These are phyloP conservation scores for Camelus bactrianus DNA, from an alignment of 2,113 vertebrate genomes.

Conservation along the genomic window DNA sequence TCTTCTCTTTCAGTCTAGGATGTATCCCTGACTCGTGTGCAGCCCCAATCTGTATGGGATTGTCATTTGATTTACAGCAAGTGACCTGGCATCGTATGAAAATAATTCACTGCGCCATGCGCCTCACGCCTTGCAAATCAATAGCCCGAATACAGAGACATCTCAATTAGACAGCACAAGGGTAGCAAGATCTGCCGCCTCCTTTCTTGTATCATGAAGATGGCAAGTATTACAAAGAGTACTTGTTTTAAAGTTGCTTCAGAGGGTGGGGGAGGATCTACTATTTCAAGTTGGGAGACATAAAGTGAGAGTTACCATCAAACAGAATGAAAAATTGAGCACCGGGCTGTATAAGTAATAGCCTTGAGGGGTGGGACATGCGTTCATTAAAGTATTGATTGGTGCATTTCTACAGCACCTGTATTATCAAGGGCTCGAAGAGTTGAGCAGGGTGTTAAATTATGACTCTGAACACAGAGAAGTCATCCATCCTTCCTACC, in stretches of 20 bases:
- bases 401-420: slow-evolving; percentile 18
- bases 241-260: not conserved
- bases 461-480: not conserved
- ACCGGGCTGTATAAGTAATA: not conserved
- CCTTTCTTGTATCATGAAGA: slow-evolving; percentile 36
- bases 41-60: slow-evolving; percentile 46
- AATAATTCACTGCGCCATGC: slow-evolving; percentile 65
- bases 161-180: slow-evolving; percentile 51
- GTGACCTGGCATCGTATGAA: slow-evolving; percentile 49
- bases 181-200: not conserved
- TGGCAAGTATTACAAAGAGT: not conserved
- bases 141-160: slow-evolving; percentile 45
- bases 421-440: not conserved
- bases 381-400: slow-evolving; percentile 21
- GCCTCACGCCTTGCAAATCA: not conserved
- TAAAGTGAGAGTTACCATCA: not conserved
- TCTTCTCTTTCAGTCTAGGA: slow-evolving; percentile 62
- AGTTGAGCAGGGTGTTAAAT: not conserved
- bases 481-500: not conserved
- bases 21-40: not conserved
- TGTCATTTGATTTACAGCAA: slow-evolving; percentile 57
- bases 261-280: not conserved
- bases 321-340: not conserved
- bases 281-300: slow-evolving; percentile 31
- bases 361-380: not conserved